These are phyloP conservation scores for Malacoraja senta DNA, from an alignment of 2,797 vertebrate species.

Conservation along the genomic window DNA sequence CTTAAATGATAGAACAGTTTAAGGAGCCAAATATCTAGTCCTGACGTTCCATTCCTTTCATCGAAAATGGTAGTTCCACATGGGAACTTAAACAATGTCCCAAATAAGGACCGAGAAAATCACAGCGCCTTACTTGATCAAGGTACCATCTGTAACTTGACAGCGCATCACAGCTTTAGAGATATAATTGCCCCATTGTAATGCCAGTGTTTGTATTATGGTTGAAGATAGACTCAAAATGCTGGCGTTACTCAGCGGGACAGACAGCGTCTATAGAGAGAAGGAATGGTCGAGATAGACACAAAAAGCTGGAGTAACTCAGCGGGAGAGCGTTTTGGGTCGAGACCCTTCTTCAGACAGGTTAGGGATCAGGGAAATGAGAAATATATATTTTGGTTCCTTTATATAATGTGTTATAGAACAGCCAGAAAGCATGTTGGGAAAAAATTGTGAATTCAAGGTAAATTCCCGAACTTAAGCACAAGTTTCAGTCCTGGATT, in stretches of 20 bases:
- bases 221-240: too few species aligned
- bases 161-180: background rate
- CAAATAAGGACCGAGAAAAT: background rate
- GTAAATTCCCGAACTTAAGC: background rate
- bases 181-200: background rate
- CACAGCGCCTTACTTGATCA: background rate
- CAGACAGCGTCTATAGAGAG: too few species aligned
- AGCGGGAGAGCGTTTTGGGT: too few species aligned
- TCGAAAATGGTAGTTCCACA: background rate
- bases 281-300: too few species aligned
- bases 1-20: background rate
- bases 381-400: background rate
- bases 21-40: background rate
- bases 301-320: too few species aligned
- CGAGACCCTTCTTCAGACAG: too few species aligned
- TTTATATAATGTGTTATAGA: background rate
- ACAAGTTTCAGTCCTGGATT: background rate
- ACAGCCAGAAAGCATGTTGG: too few species aligned
- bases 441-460: background rate
- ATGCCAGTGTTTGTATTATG: background rate
- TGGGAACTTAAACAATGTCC: background rate
- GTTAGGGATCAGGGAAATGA: too few species aligned
- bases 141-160: background rate
- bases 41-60: background rate
- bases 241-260: too few species aligned